Evolutionary conservation across 2,888 invertebrate genomes (phyloP).

Genomic region (Philhelius pedissequus): DNA sequence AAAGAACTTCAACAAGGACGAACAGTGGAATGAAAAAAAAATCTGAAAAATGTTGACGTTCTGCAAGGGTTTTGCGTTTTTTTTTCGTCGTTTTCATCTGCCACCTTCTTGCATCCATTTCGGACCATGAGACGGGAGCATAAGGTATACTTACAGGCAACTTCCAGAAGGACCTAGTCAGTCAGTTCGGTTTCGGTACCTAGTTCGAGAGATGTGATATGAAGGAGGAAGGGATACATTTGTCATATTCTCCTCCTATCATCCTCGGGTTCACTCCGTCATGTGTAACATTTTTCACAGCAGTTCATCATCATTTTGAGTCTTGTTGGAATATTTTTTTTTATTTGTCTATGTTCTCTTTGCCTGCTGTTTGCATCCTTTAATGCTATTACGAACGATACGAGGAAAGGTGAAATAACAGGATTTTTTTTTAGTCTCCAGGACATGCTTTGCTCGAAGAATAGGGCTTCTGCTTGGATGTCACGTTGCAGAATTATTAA

Average conservation of each 20-base stretch:
- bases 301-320: conserved; percentile 62
- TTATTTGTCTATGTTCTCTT: background rate
- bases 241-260: conserved; percentile 51
- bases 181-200: background rate
- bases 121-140: conserved; percentile 25
- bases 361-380: background rate
- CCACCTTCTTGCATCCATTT: background rate
- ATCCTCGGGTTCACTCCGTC: conserved; percentile 7
- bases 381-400: conserved; percentile 2
- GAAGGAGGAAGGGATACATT: conserved; percentile 28
- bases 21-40: background rate
- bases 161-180: conserved; percentile 41
- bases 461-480: conserved; percentile 31
- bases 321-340: background rate
- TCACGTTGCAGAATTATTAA: conserved; percentile 34
- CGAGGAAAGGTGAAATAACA: background rate
- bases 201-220: background rate
- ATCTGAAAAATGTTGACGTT: conserved; percentile 45
- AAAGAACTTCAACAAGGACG: conserved; percentile 8
- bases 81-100: conserved; percentile 16
- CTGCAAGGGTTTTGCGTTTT: conserved; percentile 52
- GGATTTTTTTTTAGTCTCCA: background rate
- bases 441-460: conserved; percentile 23
- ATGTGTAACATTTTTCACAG: conserved; percentile 47
- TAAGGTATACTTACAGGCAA: conserved; percentile 49